Percentiles rank a stretch among this genome's conserved stretches.
Evolutionary conservation across 2,888 invertebrate genomes (phyloP).

Genomic region (Eristalis intricaria): DNA sequence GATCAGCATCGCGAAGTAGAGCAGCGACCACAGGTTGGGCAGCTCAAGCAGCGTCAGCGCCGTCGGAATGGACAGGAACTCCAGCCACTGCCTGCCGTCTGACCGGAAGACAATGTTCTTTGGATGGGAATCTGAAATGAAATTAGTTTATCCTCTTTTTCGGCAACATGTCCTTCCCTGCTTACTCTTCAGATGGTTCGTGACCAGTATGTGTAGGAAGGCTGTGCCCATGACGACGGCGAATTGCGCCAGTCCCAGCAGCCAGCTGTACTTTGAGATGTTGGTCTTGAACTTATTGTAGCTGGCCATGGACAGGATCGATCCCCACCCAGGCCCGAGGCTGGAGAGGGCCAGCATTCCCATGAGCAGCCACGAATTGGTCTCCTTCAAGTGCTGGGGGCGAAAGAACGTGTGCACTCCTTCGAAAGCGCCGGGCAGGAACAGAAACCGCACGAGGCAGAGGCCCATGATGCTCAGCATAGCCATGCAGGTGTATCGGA

Average conservation of each 20-base stretch:
- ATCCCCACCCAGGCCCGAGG: slow-evolving; percentile 65
- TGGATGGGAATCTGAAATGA: slow-evolving; percentile 36
- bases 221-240: slow-evolving; percentile 81
- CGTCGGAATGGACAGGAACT: slow-evolving; percentile 48
- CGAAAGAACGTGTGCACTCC: slow-evolving; percentile 50
- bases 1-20: slow-evolving; percentile 62
- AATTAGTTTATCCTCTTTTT: not conserved
- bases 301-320: slow-evolving; percentile 58
- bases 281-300: slow-evolving; percentile 65
- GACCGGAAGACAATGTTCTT: slow-evolving; percentile 71
- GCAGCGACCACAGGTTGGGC: slow-evolving; percentile 62
- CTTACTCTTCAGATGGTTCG: slow-evolving; percentile 59
- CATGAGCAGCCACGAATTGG: slow-evolving; percentile 49
- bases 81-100: slow-evolving; percentile 68
- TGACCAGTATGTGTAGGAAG: slow-evolving; percentile 82
- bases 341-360: slow-evolving; percentile 54
- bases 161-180: no score
- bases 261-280: slow-evolving; percentile 65
- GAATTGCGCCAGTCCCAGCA: slow-evolving; percentile 57
- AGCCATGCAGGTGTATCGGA: slow-evolving; percentile 72
- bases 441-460: slow-evolving; percentile 69
- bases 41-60: slow-evolving; percentile 49
- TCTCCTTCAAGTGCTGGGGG: slow-evolving; percentile 27
- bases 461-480: slow-evolving; percentile 69
- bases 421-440: slow-evolving; percentile 51